Evolutionary conservation across 2,113 vertebrate species (phyloP).

Genomic region (Siniperca chuatsi): DNA sequence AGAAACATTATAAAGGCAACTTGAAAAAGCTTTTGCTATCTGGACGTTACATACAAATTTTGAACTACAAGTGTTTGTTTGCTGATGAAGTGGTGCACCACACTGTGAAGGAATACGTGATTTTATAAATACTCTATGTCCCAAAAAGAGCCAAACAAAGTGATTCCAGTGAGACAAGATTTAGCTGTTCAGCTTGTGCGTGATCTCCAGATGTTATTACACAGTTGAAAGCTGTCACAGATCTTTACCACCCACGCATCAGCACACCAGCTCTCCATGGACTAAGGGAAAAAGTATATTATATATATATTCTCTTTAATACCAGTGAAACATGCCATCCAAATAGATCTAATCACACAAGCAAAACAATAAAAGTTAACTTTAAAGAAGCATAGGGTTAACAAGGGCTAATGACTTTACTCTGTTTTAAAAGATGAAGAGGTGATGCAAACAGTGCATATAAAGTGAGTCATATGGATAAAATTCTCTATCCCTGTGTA

Average conservation of each 20-base stretch:
- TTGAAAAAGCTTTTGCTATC: neutral
- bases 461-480: neutral
- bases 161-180: conserved; percentile 19
- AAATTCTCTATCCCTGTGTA: neutral
- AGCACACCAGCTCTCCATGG: neutral
- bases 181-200: conserved; percentile 12
- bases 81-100: neutral
- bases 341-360: neutral
- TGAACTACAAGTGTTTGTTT: too few species aligned
- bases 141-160: neutral
- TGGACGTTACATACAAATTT: neutral
- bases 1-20: neutral
- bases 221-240: neutral
- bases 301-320: neutral
- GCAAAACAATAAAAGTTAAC: neutral
- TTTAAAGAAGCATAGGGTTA: neutral
- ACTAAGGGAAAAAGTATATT: neutral
- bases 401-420: neutral
- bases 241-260: conserved; percentile 7
- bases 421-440: neutral
- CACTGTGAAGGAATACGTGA: neutral
- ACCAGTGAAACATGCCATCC: neutral
- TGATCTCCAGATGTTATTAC: conserved; percentile 24
- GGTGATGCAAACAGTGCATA: neutral
- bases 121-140: neutral